Conservation (phyloP, 2,113 vertebrate species). For the Galemys pyrenaicus region DNA sequence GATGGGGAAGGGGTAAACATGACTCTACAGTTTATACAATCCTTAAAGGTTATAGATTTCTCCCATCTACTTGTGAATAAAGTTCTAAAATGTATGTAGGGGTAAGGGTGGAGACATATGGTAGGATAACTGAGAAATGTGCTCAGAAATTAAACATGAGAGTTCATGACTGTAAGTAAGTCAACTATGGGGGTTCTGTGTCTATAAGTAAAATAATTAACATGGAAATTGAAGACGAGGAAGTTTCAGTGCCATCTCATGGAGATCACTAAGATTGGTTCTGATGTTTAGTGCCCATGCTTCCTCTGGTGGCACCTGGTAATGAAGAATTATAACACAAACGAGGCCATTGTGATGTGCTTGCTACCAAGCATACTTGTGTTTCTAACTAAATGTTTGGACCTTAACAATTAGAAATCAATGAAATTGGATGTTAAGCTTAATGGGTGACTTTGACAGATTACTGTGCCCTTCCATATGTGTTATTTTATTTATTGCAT, state of each 20-base stretch:
- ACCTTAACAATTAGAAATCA: not conserved
- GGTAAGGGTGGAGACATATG: not conserved
- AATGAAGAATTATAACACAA: rapidly evolving
- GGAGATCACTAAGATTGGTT: rapidly evolving
- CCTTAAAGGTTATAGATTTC: not conserved
- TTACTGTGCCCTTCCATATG: not conserved
- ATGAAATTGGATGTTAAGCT: not conserved
- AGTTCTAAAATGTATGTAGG: not conserved
- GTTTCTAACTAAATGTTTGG: constrained; percentile 9
- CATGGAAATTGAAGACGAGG: not conserved
- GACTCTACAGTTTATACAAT: not conserved
- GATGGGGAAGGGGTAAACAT: not conserved
- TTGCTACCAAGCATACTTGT: not conserved
- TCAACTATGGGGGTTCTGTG: not conserved
- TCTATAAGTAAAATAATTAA: not conserved
- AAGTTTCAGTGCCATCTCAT: not conserved
- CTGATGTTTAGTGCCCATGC: not conserved
- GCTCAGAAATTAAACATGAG: not conserved
- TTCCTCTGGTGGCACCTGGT: not conserved
- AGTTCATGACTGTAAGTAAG: not conserved
- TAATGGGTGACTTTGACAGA: not conserved
- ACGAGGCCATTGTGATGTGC: not conserved
- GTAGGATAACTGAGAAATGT: not conserved
- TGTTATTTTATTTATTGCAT: constrained; percentile 39
- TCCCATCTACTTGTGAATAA: not conserved